phyloP scores from a whole-genome alignment of 92 coral and sea anemone species.

The Metridium senile region DNA sequence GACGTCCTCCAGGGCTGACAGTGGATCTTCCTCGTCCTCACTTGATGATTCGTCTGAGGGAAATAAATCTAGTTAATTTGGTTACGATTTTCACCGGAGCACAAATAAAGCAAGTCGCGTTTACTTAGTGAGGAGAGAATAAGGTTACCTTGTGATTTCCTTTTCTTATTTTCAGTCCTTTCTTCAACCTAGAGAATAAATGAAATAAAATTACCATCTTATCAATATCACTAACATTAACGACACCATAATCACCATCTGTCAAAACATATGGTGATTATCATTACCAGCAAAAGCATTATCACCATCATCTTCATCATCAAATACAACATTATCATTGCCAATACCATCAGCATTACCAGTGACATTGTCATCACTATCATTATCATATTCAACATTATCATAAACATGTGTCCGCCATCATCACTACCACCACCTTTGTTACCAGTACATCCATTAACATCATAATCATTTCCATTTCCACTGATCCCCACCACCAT shows the following conservation, averaged over 20 bases:
- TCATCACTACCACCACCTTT: no score
- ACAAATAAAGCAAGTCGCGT: no score
- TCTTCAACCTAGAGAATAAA: no score
- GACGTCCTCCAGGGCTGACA: conserved; percentile 11
- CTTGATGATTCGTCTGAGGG: conserved; percentile 27
- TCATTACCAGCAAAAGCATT: neutral
- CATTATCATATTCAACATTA: no score
- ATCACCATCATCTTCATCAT: neutral
- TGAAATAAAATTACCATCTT: no score
- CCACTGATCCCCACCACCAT: neutral
- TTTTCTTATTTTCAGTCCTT: no score
- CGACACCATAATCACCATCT: no score
- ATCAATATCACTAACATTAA: no score
- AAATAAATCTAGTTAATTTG: neutral
- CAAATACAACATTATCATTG: neutral
- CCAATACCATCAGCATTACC: neutral
- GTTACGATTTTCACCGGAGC: no score
- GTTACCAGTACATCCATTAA: neutral
- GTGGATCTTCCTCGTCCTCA: conserved; percentile 40
- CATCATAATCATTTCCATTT: neutral
- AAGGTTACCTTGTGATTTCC: no score
- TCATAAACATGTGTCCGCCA: no score
- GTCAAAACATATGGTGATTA: neutral
- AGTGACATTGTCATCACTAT: neutral
- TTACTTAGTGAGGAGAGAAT: no score